Evolutionary conservation across 2,797 vertebrate genomes (phyloP).

Genomic region (Champsocephalus gunnari): DNA sequence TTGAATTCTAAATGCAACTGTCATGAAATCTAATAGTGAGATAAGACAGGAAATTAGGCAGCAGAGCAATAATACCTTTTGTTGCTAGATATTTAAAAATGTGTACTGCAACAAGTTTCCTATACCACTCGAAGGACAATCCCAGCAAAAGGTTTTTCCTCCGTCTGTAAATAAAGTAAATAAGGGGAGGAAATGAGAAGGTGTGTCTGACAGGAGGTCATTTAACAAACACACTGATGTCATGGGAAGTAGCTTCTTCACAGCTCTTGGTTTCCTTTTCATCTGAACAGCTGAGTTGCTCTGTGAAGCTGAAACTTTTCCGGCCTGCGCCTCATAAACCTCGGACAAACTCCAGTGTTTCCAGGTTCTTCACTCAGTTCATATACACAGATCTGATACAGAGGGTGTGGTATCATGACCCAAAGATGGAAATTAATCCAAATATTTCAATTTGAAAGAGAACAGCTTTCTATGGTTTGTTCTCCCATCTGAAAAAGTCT

Average conservation of each 20-base stretch:
- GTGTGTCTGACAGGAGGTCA: constrained; percentile 81
- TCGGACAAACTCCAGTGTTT: neutral
- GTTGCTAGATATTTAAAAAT: neutral
- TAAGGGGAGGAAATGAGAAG: constrained; percentile 73
- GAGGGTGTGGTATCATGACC: neutral
- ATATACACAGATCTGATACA: neutral
- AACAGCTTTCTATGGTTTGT: too few species aligned
- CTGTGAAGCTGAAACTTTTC: constrained; percentile 29
- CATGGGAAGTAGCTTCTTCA: constrained; percentile 78
- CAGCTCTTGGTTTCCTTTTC: constrained; percentile 68
- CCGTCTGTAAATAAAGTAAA: constrained; percentile 37
- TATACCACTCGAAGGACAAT: too few species aligned
- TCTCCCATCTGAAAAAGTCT: neutral
- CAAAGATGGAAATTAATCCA: neutral
- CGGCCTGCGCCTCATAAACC: constrained; percentile 24
- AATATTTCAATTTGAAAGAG: too few species aligned
- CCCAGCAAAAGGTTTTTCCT: neutral
- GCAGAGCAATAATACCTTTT: neutral
- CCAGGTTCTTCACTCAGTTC: neutral
- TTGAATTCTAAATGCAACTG: too few species aligned
- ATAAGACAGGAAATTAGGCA: neutral
- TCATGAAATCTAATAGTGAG: too few species aligned
- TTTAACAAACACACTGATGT: constrained; percentile 77
- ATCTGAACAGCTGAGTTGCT: constrained; percentile 62
- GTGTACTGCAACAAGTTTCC: neutral